phyloP scores from a whole-genome alignment of 1,140 invertebrate genomes.

The Oncopodura yosiiana region DNA sequence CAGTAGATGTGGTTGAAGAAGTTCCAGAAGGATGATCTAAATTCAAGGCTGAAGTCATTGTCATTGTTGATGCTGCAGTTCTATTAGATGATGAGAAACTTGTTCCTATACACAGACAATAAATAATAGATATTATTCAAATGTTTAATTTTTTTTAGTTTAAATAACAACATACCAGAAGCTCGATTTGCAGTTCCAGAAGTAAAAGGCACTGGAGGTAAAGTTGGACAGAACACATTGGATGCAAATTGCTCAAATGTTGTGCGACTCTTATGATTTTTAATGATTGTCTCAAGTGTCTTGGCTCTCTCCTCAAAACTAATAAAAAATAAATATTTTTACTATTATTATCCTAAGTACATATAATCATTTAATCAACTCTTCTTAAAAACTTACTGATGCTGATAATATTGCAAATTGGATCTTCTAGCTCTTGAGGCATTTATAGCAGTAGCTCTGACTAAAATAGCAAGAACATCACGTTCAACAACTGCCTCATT shows the following conservation, averaged over 20 bases:
- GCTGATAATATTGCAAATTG: constrained; percentile 77
- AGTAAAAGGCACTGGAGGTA: constrained; percentile 45
- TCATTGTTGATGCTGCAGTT: constrained; percentile 6
- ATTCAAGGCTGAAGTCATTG: neutral
- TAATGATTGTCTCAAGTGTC: constrained; percentile 75
- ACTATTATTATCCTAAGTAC: neutral
- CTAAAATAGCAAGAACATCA: constrained; percentile 70
- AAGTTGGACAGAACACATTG: constrained; percentile 69
- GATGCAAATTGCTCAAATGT: constrained; percentile 88
- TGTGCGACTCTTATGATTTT: constrained; percentile 73
- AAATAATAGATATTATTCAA: neutral
- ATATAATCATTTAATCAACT: neutral
- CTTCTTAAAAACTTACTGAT: constrained; percentile 56
- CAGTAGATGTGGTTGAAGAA: too few species aligned
- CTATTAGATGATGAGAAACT: constrained; percentile 25
- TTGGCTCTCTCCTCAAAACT: constrained; percentile 85
- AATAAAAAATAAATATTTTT: constrained; percentile 35
- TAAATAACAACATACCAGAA: constrained; percentile 37
- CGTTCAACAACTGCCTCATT: constrained; percentile 85
- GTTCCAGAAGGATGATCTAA: too few species aligned
- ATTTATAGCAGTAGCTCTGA: constrained; percentile 81
- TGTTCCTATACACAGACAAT: constrained; percentile 11
- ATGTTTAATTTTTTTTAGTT: constrained; percentile 1
- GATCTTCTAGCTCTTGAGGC: constrained; percentile 83
- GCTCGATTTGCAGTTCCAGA: constrained; percentile 37